Conservation (phyloP, 2,113 vertebrate genomes). For the Entomyzon cyanotis region DNA sequence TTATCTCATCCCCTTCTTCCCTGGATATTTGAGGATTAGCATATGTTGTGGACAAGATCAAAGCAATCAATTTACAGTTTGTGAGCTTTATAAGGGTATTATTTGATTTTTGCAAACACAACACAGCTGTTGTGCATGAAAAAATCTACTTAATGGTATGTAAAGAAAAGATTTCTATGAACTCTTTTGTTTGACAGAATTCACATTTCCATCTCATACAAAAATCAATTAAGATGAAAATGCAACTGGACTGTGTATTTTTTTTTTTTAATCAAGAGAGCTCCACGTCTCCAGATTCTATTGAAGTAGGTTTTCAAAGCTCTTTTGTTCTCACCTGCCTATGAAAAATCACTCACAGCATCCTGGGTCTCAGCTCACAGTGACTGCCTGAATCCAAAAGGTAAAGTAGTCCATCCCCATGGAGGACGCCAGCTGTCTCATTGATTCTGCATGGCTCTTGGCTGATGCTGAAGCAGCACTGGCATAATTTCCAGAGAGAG, state of each 20-base stretch:
- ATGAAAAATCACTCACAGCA: conserved; percentile 75
- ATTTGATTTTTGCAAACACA: conserved; percentile 58
- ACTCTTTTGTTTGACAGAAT: conserved; percentile 49
- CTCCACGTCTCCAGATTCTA: conserved; percentile 62
- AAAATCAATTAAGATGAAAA: conserved; percentile 74
- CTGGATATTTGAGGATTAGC: conserved; percentile 43
- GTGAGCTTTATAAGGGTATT: conserved; percentile 33
- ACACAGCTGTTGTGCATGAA: conserved; percentile 51
- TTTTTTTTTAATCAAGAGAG: conserved; percentile 70
- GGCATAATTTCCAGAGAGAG: conserved; percentile 74
- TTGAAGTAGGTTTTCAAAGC: conserved; percentile 78
- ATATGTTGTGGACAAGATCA: conserved; percentile 49
- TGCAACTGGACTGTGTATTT: conserved; percentile 39
- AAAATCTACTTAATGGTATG: conserved; percentile 63
- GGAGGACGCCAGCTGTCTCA: conserved; percentile 78
- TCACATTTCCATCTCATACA: conserved; percentile 46
- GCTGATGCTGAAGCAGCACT: conserved; percentile 66
- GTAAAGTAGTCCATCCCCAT: conserved; percentile 65
- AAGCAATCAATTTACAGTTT: conserved; percentile 43
- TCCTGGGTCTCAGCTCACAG: conserved; percentile 65
- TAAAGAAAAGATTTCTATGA: conserved; percentile 54
- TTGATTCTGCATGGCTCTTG: conserved; percentile 71
- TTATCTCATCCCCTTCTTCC: conserved; percentile 13
- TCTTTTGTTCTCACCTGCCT: conserved; percentile 79
- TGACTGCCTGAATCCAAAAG: conserved; percentile 75